Evolutionary conservation across 2,888 invertebrate genomes (phyloP).

Genomic region (Sipunculus nudus): DNA sequence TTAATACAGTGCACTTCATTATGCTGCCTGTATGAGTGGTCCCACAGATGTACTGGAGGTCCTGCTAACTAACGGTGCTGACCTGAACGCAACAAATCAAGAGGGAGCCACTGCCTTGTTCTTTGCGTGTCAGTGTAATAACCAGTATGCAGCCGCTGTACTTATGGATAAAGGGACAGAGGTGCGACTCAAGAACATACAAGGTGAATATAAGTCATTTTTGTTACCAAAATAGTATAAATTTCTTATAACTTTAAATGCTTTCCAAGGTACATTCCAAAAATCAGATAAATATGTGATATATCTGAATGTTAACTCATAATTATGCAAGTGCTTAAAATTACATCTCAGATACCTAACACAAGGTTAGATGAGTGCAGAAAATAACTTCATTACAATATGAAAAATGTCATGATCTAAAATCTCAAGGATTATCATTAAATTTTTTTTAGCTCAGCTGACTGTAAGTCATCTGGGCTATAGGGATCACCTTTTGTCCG

Average conservation of each 20-base stretch:
- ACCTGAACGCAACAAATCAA: conserved; percentile 55
- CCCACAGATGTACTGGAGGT: conserved; percentile 57
- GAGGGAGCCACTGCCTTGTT: conserved; percentile 60
- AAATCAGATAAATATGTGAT: no score
- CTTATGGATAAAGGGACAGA: conserved; percentile 57
- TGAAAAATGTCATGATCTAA: no score
- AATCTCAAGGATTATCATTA: no score
- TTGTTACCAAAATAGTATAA: neutral
- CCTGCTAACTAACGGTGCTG: conserved; percentile 54
- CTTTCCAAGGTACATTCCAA: no score
- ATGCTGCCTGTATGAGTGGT: conserved; percentile 55
- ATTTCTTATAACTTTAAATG: neutral
- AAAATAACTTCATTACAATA: no score
- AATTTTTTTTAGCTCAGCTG: no score
- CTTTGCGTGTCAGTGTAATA: conserved; percentile 61
- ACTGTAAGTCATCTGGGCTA: no score
- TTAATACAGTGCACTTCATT: conserved; percentile 56
- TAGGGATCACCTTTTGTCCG: no score
- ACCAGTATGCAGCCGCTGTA: conserved; percentile 59
- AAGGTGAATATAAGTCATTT: conserved; percentile 41
- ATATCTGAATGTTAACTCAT: no score
- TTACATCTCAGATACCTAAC: no score
- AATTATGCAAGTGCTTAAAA: no score
- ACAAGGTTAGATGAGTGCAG: no score
- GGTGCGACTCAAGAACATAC: conserved; percentile 54